Evolutionary conservation across 2,797 vertebrate genomes (phyloP).

Genomic region (Neosilurus mollespiculum): DNA sequence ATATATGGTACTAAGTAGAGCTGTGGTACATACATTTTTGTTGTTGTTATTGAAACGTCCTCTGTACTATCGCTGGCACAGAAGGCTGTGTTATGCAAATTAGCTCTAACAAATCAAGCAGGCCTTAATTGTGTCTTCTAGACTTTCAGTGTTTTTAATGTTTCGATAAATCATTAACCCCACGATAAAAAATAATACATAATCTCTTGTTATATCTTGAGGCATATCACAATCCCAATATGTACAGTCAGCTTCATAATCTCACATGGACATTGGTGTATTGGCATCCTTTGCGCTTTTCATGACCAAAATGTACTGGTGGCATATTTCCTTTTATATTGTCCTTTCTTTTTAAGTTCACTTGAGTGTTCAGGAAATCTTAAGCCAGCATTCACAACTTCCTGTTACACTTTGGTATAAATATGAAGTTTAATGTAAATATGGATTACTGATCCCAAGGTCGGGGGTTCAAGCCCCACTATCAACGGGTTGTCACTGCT

Average conservation of each 20-base stretch:
- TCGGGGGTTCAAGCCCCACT: no score
- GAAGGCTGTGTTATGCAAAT: slow-evolving; percentile 1
- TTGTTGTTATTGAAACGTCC: background rate
- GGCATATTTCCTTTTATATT: background rate
- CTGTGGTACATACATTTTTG: background rate
- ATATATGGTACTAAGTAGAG: background rate
- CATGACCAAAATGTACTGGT: background rate
- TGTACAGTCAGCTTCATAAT: background rate
- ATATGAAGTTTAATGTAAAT: background rate
- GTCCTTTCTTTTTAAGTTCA: background rate
- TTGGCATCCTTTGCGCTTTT: background rate
- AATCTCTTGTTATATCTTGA: background rate
- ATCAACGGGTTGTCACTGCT: no score
- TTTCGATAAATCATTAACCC: background rate
- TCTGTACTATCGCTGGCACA: background rate
- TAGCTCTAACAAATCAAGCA: background rate
- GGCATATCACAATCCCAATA: background rate
- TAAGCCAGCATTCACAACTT: background rate
- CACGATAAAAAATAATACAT: background rate
- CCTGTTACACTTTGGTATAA: background rate
- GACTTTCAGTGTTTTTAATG: background rate
- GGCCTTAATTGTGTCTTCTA: background rate
- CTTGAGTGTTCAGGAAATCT: background rate
- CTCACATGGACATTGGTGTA: background rate
- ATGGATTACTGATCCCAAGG: no score